phyloP scores from a whole-genome alignment of 1,140 invertebrate species.

The Proales similis region DNA sequence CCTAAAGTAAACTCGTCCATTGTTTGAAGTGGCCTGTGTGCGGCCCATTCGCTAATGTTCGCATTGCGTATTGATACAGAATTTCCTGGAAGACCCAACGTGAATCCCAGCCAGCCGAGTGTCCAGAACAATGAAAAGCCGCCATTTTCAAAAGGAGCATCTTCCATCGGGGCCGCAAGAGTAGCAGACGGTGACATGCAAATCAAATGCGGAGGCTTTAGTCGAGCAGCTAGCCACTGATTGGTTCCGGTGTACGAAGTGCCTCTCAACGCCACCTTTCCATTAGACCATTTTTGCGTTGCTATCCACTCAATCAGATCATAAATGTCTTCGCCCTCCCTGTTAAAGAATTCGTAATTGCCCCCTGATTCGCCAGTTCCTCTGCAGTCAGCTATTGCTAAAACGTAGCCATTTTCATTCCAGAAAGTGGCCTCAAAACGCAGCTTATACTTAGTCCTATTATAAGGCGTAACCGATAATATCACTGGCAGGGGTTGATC shows the following conservation, averaged over 20 bases:
- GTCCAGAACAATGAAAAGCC: neutral
- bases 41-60: neutral
- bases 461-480: slow-evolving; percentile 21
- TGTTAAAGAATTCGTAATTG: neutral
- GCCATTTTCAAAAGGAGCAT: neutral
- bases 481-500: neutral
- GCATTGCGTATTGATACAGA: neutral
- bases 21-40: slow-evolving; percentile 14
- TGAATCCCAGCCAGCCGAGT: neutral
- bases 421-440: slow-evolving; percentile 5
- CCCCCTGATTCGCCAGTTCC: slow-evolving; percentile 24
- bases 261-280: slow-evolving; percentile 3
- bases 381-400: slow-evolving; percentile 12
- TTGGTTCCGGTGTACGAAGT: slow-evolving; percentile 14
- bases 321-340: slow-evolving; percentile 6
- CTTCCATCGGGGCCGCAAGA: neutral
- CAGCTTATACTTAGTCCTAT: neutral
- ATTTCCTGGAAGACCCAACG: neutral
- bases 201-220: neutral
- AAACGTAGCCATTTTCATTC: slow-evolving; percentile 3
- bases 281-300: neutral
- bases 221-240: slow-evolving; percentile 6
- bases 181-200: slow-evolving; percentile 26
- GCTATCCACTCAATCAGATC: slow-evolving; percentile 28
- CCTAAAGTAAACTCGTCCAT: slow-evolving; percentile 5